phyloP scores from a whole-genome alignment of 2,113 vertebrate genomes.

The Catagonus wagneri region DNA sequence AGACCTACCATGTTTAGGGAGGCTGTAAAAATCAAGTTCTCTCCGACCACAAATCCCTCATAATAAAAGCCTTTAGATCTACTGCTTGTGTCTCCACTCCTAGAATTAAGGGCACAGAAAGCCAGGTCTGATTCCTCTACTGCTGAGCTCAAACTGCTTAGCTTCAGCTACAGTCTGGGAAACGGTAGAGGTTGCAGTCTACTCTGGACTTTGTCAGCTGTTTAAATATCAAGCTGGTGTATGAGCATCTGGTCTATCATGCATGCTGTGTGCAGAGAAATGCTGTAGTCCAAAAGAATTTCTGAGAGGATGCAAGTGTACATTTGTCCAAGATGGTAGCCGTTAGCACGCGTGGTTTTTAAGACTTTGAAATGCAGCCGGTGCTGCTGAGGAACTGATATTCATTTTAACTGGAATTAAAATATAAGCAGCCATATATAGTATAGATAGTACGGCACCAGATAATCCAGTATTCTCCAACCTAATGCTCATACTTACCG shows the following conservation, averaged over 20 bases:
- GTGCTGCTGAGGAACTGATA: not conserved
- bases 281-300: not conserved
- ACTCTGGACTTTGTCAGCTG: not conserved
- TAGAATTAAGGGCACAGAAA: not conserved
- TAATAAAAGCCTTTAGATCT: not conserved
- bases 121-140: not conserved
- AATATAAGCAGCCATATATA: not conserved
- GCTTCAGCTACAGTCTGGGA: not conserved
- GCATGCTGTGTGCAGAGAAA: not conserved
- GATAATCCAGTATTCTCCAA: not conserved
- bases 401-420: not conserved
- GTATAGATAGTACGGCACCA: not conserved
- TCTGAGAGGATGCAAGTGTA: too few species aligned
- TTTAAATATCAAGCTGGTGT: not conserved
- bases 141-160: not conserved
- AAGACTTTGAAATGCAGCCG: not conserved
- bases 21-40: not conserved
- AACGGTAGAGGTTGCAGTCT: not conserved
- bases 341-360: not conserved
- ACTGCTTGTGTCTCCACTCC: not conserved
- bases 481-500: not conserved
- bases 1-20: not conserved
- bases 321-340: not conserved
- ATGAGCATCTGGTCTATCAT: not conserved
- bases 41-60: not conserved